Conservation (phyloP, 2,797 vertebrate genomes). For the Nasua narica region DNA sequence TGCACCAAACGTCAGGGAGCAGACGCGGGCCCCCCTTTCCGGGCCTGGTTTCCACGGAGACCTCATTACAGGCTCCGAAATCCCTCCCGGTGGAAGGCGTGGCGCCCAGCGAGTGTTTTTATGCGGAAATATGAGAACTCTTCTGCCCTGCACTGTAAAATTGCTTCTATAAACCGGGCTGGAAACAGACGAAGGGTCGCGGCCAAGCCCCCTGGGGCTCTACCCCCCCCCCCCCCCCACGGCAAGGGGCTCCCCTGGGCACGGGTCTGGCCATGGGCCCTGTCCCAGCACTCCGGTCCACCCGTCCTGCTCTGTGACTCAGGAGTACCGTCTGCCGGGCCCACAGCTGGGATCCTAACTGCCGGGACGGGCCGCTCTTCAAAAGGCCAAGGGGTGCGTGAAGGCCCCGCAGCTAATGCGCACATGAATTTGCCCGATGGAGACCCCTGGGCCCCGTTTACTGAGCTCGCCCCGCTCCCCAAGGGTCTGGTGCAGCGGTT, state of each 20-base stretch:
- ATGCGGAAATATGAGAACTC: conserved; percentile 66
- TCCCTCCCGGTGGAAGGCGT: conserved; percentile 41
- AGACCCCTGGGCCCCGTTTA: background rate
- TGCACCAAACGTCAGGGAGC: background rate
- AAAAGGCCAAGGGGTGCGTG: no score
- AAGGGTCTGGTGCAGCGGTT: background rate
- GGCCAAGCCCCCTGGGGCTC: background rate
- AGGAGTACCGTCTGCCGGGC: background rate
- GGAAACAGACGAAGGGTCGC: conserved; percentile 45
- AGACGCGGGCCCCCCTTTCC: background rate
- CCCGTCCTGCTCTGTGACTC: no score
- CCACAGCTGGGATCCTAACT: background rate
- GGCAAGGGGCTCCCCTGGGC: background rate
- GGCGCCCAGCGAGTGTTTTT: conserved; percentile 45
- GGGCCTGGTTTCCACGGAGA: conserved; percentile 70
- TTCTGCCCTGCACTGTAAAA: conserved; percentile 65
- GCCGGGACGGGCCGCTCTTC: fast-evolving
- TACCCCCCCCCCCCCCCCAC: fast-evolving
- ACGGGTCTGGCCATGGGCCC: no score
- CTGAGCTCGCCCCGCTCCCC: background rate
- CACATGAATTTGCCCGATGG: fast-evolving
- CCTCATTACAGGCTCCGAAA: conserved; percentile 50
- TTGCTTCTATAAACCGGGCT: conserved; percentile 46
- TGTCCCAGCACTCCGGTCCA: background rate
- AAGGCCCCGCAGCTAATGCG: no score